These are phyloP conservation scores for Calonectris borealis DNA, from an alignment of 2,113 vertebrate species.

Conservation along the genomic window DNA sequence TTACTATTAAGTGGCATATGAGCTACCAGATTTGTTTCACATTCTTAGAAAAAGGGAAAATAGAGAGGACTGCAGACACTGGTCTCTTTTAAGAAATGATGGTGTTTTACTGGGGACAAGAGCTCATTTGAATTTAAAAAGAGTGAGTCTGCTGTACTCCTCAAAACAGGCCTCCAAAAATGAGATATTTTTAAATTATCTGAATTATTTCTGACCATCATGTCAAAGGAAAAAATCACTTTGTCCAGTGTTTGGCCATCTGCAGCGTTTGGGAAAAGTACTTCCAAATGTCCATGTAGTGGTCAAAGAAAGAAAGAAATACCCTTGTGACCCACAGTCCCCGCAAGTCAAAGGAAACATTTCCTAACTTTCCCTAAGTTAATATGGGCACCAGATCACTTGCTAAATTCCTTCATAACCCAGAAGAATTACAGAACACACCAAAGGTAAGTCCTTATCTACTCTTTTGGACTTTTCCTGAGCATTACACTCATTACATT, in stretches of 20 bases:
- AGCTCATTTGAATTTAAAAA: neutral
- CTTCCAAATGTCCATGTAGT: neutral
- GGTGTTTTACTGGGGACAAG: neutral
- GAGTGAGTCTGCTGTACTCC: neutral
- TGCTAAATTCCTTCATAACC: neutral
- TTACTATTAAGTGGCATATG: slow-evolving; percentile 29
- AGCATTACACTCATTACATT: neutral
- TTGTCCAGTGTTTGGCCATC: neutral
- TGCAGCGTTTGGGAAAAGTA: neutral
- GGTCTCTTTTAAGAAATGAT: neutral
- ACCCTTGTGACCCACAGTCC: neutral
- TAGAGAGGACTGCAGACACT: neutral
- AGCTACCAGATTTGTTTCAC: slow-evolving; percentile 16
- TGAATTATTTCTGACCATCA: neutral
- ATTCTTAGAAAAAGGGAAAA: neutral
- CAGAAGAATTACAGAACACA: neutral
- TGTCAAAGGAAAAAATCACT: neutral
- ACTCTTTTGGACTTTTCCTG: neutral
- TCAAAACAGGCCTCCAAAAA: neutral
- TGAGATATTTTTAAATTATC: neutral
- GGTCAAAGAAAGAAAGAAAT: neutral
- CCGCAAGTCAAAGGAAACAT: neutral
- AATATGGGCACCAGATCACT: neutral
- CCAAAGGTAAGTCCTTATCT: neutral
- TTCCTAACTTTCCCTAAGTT: neutral